phyloP scores from a whole-genome alignment of 2,888 invertebrate species.

The Pachydiplax longipennis region DNA sequence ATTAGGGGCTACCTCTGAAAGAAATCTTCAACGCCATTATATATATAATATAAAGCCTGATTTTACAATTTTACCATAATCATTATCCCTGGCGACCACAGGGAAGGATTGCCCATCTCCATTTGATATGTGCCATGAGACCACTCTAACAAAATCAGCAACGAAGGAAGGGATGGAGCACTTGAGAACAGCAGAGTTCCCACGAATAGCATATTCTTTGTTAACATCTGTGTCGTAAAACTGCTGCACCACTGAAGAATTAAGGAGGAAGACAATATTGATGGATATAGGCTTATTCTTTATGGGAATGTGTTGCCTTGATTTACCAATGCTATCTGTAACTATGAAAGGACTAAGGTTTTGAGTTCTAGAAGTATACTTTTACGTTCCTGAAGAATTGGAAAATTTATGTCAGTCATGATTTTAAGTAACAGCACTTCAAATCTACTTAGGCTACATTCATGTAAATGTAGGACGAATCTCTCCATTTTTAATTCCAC shows the following conservation, averaged over 20 bases:
- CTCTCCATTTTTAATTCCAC: too few relatives aligned
- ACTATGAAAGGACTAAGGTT: too few relatives aligned
- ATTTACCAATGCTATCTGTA: too few relatives aligned
- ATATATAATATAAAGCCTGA: constrained; percentile 32
- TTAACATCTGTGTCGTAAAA: constrained; percentile 84
- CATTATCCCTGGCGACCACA: constrained; percentile 55
- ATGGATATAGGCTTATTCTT: neutral
- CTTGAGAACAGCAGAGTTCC: constrained; percentile 87
- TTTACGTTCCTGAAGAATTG: too few relatives aligned
- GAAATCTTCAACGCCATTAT: too few relatives aligned
- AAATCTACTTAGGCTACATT: too few relatives aligned
- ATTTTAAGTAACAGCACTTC: too few relatives aligned
- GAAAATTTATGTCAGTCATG: too few relatives aligned
- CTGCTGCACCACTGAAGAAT: constrained; percentile 75
- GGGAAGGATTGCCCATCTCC: constrained; percentile 22
- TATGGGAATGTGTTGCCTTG: too few relatives aligned
- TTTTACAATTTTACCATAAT: constrained; percentile 64
- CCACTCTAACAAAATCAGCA: constrained; percentile 87
- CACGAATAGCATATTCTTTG: constrained; percentile 89
- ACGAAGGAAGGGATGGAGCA: constrained; percentile 93
- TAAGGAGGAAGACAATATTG: constrained; percentile 22
- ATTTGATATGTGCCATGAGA: constrained; percentile 75
- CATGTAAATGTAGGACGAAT: too few relatives aligned
- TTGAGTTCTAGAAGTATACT: too few relatives aligned
- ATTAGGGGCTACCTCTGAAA: too few relatives aligned